Conservation (phyloP, 2,113 vertebrate genomes). For the Solenodon paradoxus region DNA sequence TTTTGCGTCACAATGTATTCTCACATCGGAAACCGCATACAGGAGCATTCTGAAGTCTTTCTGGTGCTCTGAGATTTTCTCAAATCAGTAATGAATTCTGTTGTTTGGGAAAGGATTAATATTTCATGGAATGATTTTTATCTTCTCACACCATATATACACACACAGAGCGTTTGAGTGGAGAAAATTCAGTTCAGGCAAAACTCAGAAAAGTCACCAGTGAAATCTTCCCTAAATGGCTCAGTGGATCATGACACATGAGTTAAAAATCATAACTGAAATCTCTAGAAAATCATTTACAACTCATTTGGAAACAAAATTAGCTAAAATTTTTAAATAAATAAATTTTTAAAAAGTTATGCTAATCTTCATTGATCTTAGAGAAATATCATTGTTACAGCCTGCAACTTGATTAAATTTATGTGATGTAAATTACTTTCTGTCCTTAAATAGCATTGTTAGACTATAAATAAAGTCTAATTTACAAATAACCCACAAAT, state of each 20-base stretch:
- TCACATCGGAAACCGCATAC: neutral
- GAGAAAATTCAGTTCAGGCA: neutral
- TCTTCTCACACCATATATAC: neutral
- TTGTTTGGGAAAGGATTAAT: neutral
- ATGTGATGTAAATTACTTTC: neutral
- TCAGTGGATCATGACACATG: neutral
- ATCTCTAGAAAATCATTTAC: neutral
- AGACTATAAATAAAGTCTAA: conserved; percentile 52
- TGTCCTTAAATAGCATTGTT: conserved; percentile 43
- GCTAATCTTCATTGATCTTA: neutral
- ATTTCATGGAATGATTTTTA: neutral
- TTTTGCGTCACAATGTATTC: neutral
- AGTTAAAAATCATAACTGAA: neutral
- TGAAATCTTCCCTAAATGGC: neutral
- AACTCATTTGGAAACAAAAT: neutral
- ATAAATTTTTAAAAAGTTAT: no score
- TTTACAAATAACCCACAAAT: conserved; percentile 55
- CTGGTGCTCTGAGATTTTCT: neutral
- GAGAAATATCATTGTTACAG: neutral
- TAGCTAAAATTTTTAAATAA: neutral
- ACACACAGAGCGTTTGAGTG: neutral
- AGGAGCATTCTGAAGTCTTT: neutral
- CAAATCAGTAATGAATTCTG: neutral
- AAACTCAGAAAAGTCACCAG: neutral
- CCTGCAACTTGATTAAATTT: conserved; percentile 17